These are phyloP conservation scores for Argya squamiceps DNA, from an alignment of 2,797 vertebrate genomes.

Conservation along the genomic window DNA sequence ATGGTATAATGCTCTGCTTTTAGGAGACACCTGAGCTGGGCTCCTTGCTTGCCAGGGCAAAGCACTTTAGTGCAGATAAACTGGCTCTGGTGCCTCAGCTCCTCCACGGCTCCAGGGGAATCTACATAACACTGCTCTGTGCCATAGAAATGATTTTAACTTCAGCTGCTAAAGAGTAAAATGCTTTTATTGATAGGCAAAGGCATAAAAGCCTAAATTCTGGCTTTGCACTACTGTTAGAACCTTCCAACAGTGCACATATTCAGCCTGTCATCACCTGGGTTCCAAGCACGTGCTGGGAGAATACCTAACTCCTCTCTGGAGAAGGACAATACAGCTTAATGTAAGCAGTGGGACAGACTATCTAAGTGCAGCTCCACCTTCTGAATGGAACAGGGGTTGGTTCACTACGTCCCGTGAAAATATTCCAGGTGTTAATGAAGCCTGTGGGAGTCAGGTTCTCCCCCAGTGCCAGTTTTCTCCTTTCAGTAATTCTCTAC, in stretches of 20 bases:
- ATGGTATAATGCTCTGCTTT: not conserved
- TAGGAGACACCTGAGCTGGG: not conserved
- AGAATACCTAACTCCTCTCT: not conserved
- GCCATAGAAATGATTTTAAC: not conserved
- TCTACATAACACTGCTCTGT: not conserved
- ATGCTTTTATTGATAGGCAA: not conserved
- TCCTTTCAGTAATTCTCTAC: not conserved
- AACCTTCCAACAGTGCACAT: not conserved
- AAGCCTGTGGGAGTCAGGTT: not conserved
- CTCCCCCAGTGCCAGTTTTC: not conserved
- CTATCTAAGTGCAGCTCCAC: not conserved
- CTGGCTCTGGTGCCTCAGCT: not conserved
- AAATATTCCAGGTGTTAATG: not conserved
- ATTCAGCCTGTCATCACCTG: not conserved
- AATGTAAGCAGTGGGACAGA: not conserved
- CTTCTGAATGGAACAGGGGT: not conserved
- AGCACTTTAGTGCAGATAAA: not conserved
- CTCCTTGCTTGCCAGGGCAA: not conserved
- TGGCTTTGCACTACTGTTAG: not conserved
- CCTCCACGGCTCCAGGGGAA: not conserved
- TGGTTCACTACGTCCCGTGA: not conserved
- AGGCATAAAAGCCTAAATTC: not conserved
- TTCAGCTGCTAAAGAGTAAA: not conserved
- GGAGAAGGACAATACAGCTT: not conserved
- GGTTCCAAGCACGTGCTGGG: not conserved